Evolutionary conservation across 2,888 invertebrate species (phyloP).

Genomic region (Ormyrus thymus): DNA sequence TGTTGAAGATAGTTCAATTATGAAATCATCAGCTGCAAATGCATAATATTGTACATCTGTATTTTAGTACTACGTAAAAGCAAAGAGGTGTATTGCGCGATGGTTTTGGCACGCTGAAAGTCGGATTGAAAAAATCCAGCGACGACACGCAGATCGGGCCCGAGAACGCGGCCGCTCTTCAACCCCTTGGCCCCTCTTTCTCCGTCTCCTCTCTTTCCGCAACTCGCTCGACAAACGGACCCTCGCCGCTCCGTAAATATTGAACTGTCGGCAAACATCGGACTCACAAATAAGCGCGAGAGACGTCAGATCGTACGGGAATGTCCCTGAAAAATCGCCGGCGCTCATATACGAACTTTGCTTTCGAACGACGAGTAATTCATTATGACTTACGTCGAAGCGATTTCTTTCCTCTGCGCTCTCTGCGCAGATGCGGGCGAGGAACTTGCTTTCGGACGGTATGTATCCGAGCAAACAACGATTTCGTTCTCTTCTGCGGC

Average conservation of each 20-base stretch:
- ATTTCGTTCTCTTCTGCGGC: too few relatives aligned
- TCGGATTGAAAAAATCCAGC: background rate
- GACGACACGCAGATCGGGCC: background rate
- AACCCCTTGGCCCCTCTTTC: background rate
- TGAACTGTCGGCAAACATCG: constrained; percentile 56
- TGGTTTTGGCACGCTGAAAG: too few relatives aligned
- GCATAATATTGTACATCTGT: too few relatives aligned
- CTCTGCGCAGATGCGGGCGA: background rate
- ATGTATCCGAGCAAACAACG: too few relatives aligned
- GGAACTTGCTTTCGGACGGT: background rate
- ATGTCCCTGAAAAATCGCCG: constrained; percentile 4
- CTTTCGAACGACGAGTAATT: constrained; percentile 22
- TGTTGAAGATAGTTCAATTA: too few relatives aligned
- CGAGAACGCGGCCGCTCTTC: background rate
- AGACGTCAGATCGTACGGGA: background rate
- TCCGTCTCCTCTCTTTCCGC: too few relatives aligned
- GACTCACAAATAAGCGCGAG: constrained; percentile 55
- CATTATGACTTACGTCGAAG: background rate
- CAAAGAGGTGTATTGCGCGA: too few relatives aligned
- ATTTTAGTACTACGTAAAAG: too few relatives aligned
- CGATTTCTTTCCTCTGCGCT: background rate
- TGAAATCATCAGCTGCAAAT: too few relatives aligned
- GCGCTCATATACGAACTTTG: constrained; percentile 6
- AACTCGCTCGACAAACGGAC: constrained; percentile 2
- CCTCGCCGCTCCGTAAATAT: constrained; percentile 52